Evolutionary conservation across 2,113 vertebrate genomes (phyloP).

Genomic region (Dipodomys merriami): DNA sequence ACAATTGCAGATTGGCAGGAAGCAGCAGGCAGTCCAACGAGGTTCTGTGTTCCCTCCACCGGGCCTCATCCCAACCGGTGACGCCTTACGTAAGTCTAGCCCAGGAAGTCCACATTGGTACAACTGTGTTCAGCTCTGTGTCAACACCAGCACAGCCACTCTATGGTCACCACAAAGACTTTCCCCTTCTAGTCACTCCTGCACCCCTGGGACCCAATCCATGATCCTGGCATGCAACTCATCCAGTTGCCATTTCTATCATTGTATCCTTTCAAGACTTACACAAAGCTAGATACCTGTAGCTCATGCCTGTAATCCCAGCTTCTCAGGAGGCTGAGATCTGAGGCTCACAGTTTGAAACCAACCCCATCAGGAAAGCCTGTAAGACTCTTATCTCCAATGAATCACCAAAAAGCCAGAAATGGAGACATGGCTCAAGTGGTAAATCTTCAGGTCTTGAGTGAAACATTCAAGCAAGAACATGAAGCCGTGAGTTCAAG

Average conservation of each 20-base stretch:
- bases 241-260: too few relatives aligned
- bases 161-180: fast-evolving
- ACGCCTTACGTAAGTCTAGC: background rate
- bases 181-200: background rate
- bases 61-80: background rate
- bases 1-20: background rate
- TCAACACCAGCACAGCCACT: background rate
- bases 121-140: fast-evolving
- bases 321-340: too few relatives aligned
- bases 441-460: too few relatives aligned
- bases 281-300: background rate
- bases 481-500: too few relatives aligned
- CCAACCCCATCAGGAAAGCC: too few relatives aligned
- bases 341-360: too few relatives aligned
- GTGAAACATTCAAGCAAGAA: too few relatives aligned
- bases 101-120: background rate
- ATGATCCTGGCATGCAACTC: background rate
- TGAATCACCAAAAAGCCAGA: too few relatives aligned
- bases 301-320: too few relatives aligned
- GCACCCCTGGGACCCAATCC: background rate
- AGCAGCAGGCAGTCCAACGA: background rate
- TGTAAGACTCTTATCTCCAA: too few relatives aligned
- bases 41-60: background rate
- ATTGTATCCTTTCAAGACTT: background rate
- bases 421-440: too few relatives aligned